Evolutionary conservation across 92 coral and sea anemone species (phyloP), one percentile per base, ranked within the genome.

Genomic region (Plumapathes pennacea): DNA sequence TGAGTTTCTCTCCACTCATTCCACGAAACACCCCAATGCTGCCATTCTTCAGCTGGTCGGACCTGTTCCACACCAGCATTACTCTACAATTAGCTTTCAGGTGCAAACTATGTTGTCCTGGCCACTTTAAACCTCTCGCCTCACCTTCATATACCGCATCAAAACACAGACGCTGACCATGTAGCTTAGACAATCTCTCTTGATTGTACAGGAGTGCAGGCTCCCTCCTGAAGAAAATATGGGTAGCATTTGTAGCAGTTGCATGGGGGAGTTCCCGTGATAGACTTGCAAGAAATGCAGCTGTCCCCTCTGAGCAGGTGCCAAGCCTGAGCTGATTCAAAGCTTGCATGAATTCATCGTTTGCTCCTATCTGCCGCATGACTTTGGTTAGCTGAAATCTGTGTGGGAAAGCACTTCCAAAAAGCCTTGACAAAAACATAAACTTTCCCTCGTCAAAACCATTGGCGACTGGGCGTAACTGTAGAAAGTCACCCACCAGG

Each of bases 401-500:
- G 26, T 76, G 83, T 2, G 89, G 55, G 12, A 74, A 57, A 2
- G 74, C 69, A 5, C 9, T 37, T 17, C 30, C 13, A 27, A 68
- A 76, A 7, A 75, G 4, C 8, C 50, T 53, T 3, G 84, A 54
- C n/a, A 52, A 23, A 30, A 62, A 82, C 50, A 75, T 72, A 22
- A 57, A 71, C 26, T 46, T 23, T 30, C 83, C 74, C 30, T 61
- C 65, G 52, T 76, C 83, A 24, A 69, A 38, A 11, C 40, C 40
- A 28, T 66, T 31, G 5, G 72, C 54, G 9, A 75, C 48, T 1
- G 88, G 78, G 4, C 50, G 55, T 0, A 76, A 56, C 38, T 75
- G 76, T 10, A 64, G 50, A 47, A 76, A 76, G 28, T 69, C 78
- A 1, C 78, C 85, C 3, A 78, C 78, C 49, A 78, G 43, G 28